A percentile compares a stretch with the other conserved stretches of the same genome.
phyloP scores from a whole-genome alignment of 2,797 vertebrate species.

The Furcifer pardalis region DNA sequence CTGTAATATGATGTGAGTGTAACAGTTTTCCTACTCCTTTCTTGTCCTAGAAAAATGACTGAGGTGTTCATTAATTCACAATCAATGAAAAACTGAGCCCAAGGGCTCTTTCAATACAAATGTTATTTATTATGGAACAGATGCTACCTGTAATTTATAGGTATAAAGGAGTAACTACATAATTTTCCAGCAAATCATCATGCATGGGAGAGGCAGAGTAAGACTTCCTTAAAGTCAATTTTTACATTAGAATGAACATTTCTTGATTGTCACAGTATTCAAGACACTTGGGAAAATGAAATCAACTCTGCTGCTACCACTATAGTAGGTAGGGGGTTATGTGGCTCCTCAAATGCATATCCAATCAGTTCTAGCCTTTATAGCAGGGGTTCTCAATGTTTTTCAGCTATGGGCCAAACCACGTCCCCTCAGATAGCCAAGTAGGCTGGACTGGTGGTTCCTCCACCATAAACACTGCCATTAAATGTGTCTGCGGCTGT shows the following conservation, averaged over 20 bases:
- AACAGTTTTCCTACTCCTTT: neutral
- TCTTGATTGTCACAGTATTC: neutral
- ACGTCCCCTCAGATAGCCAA: too few relatives aligned
- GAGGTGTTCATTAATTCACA: neutral
- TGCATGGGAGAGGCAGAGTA: neutral
- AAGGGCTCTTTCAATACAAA: neutral
- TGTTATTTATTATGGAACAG: neutral
- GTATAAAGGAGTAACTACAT: neutral
- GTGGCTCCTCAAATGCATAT: neutral
- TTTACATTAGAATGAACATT: neutral
- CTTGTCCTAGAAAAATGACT: neutral
- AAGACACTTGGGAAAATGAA: neutral
- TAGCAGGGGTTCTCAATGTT: too few relatives aligned
- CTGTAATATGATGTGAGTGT: neutral
- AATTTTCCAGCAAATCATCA: neutral
- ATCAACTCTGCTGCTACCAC: neutral
- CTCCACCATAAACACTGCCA: too few relatives aligned
- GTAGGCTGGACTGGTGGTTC: too few relatives aligned
- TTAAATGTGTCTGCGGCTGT: too few relatives aligned
- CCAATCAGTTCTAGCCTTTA: neutral
- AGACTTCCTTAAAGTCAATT: neutral
- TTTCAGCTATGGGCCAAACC: too few relatives aligned
- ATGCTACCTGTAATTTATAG: neutral
- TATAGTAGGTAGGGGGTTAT: neutral
- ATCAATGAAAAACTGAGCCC: neutral